phyloP scores from a whole-genome alignment of 2,797 vertebrate genomes.

The Clarias pachynema region DNA sequence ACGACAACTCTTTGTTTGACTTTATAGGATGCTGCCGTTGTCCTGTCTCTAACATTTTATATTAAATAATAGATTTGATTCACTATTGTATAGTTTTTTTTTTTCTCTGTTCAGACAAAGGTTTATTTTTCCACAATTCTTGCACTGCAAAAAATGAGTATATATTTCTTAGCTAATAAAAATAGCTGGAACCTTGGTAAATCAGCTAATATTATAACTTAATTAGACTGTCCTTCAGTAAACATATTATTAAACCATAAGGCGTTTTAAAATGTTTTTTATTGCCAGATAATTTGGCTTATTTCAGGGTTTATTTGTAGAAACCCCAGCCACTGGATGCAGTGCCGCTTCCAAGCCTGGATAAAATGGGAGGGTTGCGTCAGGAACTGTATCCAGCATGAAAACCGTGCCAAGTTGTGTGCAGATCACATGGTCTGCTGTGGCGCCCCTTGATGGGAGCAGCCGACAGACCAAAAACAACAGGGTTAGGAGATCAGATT shows the following conservation, averaged over 20 bases:
- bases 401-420: too few relatives aligned
- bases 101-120: background rate
- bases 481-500: too few relatives aligned
- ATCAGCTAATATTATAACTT: background rate
- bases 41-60: conserved; percentile 35
- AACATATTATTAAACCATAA: background rate
- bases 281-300: background rate
- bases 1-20: conserved; percentile 65
- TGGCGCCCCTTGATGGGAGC: too few relatives aligned
- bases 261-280: background rate
- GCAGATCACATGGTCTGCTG: too few relatives aligned
- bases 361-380: too few relatives aligned
- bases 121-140: too few relatives aligned
- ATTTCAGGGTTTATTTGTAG: background rate
- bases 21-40: conserved; percentile 63
- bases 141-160: background rate
- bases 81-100: background rate
- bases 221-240: background rate
- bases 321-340: too few relatives aligned
- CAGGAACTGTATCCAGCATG: too few relatives aligned
- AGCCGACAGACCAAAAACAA: too few relatives aligned
- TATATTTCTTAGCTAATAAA: background rate
- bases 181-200: background rate
- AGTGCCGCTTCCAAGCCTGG: too few relatives aligned
- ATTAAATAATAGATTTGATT: conserved; percentile 25